Evolutionary conservation across 2,888 invertebrate genomes (phyloP).

Genomic region (Aphidius colemani): DNA sequence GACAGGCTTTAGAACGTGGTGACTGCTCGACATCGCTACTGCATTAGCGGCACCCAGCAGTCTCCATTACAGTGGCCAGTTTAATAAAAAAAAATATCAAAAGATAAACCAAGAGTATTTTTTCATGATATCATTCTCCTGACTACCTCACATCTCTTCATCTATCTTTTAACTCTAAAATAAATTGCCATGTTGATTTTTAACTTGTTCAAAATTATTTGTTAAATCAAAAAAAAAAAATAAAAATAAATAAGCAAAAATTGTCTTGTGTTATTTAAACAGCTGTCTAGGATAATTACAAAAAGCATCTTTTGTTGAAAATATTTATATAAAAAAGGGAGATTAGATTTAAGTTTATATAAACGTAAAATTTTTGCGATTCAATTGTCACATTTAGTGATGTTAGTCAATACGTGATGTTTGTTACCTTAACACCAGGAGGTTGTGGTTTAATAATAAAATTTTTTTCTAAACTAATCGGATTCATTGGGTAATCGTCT

Average conservation of each 20-base stretch:
- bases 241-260: too few species aligned
- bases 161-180: slow-evolving; percentile 48
- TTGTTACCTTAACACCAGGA: slow-evolving; percentile 30
- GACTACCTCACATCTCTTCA: slow-evolving; percentile 44
- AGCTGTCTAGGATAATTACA: slow-evolving; percentile 39
- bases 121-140: slow-evolving; percentile 49
- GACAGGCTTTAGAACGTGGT: slow-evolving; percentile 29
- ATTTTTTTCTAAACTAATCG: slow-evolving; percentile 46
- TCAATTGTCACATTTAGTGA: neutral
- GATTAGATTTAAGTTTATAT: too few species aligned
- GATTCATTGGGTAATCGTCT: slow-evolving; percentile 47
- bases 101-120: slow-evolving; percentile 40
- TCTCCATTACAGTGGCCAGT: slow-evolving; percentile 52
- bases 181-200: slow-evolving; percentile 43
- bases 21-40: slow-evolving; percentile 58
- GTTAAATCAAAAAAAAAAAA: slow-evolving; percentile 23
- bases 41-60: slow-evolving; percentile 60
- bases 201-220: neutral
- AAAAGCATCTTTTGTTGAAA: slow-evolving; percentile 9
- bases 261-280: slow-evolving; percentile 40
- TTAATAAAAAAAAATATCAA: too few species aligned
- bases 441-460: slow-evolving; percentile 35
- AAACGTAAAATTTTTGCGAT: too few species aligned
- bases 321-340: too few species aligned
- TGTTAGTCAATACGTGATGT: slow-evolving; percentile 22